Base-by-base conservation (phyloP, 2,113 vertebrate species). In the Colinus virginianus region DNA sequence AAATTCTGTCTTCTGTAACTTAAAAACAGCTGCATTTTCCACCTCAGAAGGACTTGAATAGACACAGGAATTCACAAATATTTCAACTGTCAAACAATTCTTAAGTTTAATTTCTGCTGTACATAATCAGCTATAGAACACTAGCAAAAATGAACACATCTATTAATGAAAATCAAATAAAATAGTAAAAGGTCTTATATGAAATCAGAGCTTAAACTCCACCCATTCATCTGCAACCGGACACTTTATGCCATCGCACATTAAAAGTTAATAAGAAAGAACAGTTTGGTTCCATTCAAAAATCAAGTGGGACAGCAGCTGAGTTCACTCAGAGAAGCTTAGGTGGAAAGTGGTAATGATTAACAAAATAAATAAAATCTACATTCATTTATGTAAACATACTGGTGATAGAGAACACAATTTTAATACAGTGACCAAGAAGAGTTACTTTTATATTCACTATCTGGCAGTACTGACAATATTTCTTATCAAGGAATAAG, bases 281-380 rank as follows among this genome's bases (percentile, higher is more conserved):
- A 70, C 7, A 78, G 15, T 68, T 80, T 46, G 58, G 53, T 34
- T 92, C n/a, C 62, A 68, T 15, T 78, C 34, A 81, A 64, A 72
- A 84, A 78, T 6, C 2, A 2, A 90, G 61, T 38, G 34, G 51
- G 28, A n/a, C 3, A 26, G 63, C 58, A 61, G 55, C 80, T 45
- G 84, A 79, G 53, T 68, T 90, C 51, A n/a, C 38, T 86, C 64
- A 58, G 55, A 66, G 66, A 42, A 95, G 32, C 8, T 87, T 19
- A 91, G 85, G 55, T 63, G 8, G 59, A 86, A 93, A 93, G 61
- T 7, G 49, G 59, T 70, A 92, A 93, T 43, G 34, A 83, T 83
- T 88, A 96, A 96, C 56, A 78, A 85, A 70, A 90, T n/a, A 9
- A 90, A 85, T 40, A 55, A 87, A 91, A 88, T 25, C 64, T 70